Conservation (phyloP, 2,797 vertebrate genomes). For the Thunnus albacares region DNA sequence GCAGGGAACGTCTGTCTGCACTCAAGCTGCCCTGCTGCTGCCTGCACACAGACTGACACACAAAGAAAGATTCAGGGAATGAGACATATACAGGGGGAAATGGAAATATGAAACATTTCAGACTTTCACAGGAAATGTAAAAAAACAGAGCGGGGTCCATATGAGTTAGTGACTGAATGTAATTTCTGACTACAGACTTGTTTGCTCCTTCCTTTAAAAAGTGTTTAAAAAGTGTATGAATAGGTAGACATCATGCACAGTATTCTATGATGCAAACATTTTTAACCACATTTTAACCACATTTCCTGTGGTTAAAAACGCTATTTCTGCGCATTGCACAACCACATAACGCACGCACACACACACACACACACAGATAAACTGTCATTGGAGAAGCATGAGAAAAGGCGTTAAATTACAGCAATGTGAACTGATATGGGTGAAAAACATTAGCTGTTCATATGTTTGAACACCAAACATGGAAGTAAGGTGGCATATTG, state of each 20-base stretch:
- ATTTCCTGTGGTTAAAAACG: conserved; percentile 15
- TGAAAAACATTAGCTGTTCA: conserved; percentile 26
- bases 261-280: conserved; percentile 8
- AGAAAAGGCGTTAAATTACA: conserved; percentile 59
- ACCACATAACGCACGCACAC: background rate
- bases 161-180: conserved; percentile 15
- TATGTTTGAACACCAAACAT: conserved; percentile 54
- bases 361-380: background rate
- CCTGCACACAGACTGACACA: conserved; percentile 62
- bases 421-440: conserved; percentile 44
- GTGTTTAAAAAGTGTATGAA: conserved; percentile 10
- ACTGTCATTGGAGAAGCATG: conserved; percentile 57
- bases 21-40: conserved; percentile 74
- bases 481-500: conserved; percentile 60
- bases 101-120: conserved; percentile 70
- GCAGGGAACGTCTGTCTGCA: conserved; percentile 82
- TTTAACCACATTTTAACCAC: background rate
- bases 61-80: conserved; percentile 59
- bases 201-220: background rate
- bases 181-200: conserved; percentile 24
- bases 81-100: conserved; percentile 48
- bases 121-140: conserved; percentile 37
- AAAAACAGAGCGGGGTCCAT: conserved; percentile 5
- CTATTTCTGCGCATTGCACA: background rate
- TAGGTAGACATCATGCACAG: background rate